Evolutionary conservation across 2,797 vertebrate genomes (phyloP), one percentile per base, ranked within the genome.

Genomic region (Serranus cabrilla): DNA sequence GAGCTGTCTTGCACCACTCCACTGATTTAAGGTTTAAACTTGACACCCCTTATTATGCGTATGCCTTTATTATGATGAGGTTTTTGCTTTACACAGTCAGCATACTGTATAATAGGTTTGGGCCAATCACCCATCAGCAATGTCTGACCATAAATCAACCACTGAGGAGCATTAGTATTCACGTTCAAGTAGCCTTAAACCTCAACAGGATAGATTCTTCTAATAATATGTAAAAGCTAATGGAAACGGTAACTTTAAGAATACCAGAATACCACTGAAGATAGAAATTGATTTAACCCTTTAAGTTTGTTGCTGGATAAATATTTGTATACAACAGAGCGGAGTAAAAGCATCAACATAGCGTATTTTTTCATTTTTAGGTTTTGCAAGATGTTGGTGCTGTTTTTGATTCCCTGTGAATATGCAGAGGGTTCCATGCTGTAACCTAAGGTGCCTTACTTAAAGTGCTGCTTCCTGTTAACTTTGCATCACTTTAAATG

Each of bases 401-500:
- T 76, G 25, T 50, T 10, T 78, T 65, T 59, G 10, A 59, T 42
- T 76, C 54, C 23, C 11, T 39, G 46, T 49, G 6, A 54, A 58
- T 59, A 61, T 71, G 25, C 52, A 68, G 66, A 76, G 11, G 46
- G 47, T 5, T 75, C 52, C 34, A 23, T 49, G 39, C 61, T 83
- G 55, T 61, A 40, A 57, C 52, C 68, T 58, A 37, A 78, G 77
- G 89, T 93, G 92, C 92, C 92, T 93, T 83, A 81, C 27, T 71
- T 68, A 18, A 54, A 68, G 57, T 80, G 55, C 49, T 74, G 54
- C 34, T 80, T 78, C 45, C 39, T 20, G 7, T 51, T 51, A 21
- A 72, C 14, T 56, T 43, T 39, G 21, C 56, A 57, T 57, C 51
- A 54, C 49, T 78, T 56, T 43, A 58, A 56, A 17, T 40, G 2